Conservation (phyloP, 2,888 invertebrate species). For the Drosophila colorata region DNA sequence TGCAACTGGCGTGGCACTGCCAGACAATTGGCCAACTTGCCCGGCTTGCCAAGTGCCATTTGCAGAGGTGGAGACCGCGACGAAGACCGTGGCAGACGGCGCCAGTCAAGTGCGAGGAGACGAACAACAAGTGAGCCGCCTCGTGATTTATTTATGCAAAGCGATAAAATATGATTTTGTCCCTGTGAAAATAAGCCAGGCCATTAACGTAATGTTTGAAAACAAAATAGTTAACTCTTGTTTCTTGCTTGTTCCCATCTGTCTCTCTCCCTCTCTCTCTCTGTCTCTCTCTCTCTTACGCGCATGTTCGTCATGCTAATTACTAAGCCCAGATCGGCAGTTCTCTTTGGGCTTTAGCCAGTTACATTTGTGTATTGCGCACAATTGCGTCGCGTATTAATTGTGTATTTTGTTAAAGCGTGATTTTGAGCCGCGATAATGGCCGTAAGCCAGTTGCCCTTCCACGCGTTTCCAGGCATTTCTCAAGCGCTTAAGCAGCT, state of each 20-base stretch:
- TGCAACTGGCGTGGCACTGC: conserved; percentile 41
- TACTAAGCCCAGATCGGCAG: conserved; percentile 28
- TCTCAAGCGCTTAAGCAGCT: conserved; percentile 72
- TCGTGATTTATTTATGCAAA: conserved; percentile 78
- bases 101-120: conserved; percentile 59
- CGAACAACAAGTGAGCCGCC: conserved; percentile 57
- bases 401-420: conserved; percentile 50
- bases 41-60: conserved; percentile 38
- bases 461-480: conserved; percentile 31
- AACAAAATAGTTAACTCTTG: background rate
- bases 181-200: conserved; percentile 69
- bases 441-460: conserved; percentile 42
- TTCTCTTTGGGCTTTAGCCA: background rate
- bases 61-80: conserved; percentile 16
- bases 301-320: conserved; percentile 66
- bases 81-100: conserved; percentile 53
- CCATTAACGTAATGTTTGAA: conserved; percentile 66
- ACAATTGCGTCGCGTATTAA: conserved; percentile 75
- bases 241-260: too few species aligned
- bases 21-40: conserved; percentile 77
- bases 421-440: conserved; percentile 61
- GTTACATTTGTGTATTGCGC: conserved; percentile 22
- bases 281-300: background rate
- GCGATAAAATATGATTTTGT: conserved; percentile 77
- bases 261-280: background rate